A percentile compares a stretch with the other conserved stretches of the same genome.
Evolutionary conservation across 2,797 vertebrate genomes (phyloP).

Genomic region (Aeoliscus strigatus): DNA sequence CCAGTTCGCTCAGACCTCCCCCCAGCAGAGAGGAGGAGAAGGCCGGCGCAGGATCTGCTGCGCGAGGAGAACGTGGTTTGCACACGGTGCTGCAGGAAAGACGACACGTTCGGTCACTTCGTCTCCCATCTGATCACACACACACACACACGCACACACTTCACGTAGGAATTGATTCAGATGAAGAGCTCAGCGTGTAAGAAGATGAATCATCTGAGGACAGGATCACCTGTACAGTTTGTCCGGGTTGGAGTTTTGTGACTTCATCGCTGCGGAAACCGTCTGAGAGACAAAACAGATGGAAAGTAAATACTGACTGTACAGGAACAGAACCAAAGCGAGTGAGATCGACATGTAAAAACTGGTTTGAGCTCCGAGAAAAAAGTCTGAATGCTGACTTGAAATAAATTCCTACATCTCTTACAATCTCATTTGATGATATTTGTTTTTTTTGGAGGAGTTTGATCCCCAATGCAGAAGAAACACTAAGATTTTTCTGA

Average conservation of each 20-base stretch:
- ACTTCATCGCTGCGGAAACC: slow-evolving; percentile 78
- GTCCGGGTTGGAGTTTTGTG: slow-evolving; percentile 77
- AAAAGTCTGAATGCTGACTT: too few species aligned
- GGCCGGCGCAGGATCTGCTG: slow-evolving; percentile 66
- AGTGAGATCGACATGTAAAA: too few species aligned
- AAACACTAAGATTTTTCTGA: too few species aligned
- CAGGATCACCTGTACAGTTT: slow-evolving; percentile 82
- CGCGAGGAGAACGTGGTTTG: slow-evolving; percentile 82
- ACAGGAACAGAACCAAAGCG: too few species aligned
- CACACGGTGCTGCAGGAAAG: slow-evolving; percentile 79
- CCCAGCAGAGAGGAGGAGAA: slow-evolving; percentile 84
- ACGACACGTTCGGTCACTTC: neutral
- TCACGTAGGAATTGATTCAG: too few species aligned
- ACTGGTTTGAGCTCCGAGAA: too few species aligned
- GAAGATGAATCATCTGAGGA: neutral
- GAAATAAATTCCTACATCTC: too few species aligned
- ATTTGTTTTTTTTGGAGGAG: too few species aligned
- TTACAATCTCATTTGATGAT: too few species aligned
- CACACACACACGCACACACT: too few species aligned
- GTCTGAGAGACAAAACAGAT: slow-evolving; percentile 63
- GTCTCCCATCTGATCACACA: too few species aligned
- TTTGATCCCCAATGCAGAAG: too few species aligned
- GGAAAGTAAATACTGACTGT: neutral
- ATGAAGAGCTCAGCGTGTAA: neutral
- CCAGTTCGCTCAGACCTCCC: slow-evolving; percentile 86